phyloP scores from a whole-genome alignment of 2,113 vertebrate genomes.

The Protobothrops flavoviridis region DNA sequence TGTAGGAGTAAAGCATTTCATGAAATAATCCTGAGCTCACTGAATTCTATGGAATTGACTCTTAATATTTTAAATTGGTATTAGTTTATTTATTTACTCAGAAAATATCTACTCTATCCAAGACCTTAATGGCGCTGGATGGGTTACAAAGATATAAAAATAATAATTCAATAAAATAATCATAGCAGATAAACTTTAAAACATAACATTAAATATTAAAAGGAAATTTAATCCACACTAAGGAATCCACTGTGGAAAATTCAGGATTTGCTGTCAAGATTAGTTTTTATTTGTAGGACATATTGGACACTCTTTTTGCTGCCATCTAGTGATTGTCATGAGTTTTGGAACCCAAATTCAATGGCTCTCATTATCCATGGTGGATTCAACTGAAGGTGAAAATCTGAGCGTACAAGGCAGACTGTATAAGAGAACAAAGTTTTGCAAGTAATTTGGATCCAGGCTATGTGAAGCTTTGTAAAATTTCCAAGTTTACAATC shows the following conservation, averaged over 20 bases:
- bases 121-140: not conserved
- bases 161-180: not conserved
- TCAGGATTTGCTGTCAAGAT: not conserved
- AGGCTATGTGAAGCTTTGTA: not conserved
- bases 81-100: slow-evolving; percentile 2
- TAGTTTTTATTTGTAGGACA: not conserved
- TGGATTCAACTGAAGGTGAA: not conserved
- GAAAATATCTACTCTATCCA: not conserved
- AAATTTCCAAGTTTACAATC: not conserved
- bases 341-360: not conserved
- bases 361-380: not conserved
- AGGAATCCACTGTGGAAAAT: not conserved
- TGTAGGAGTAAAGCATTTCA: slow-evolving; percentile 45
- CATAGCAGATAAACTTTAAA: not conserved
- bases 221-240: not conserved
- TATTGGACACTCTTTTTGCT: not conserved
- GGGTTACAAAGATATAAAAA: not conserved
- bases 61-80: slow-evolving; percentile 38
- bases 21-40: slow-evolving; percentile 54
- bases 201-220: not conserved
- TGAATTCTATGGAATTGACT: slow-evolving; percentile 55
- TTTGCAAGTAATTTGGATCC: not conserved
- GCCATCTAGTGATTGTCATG: not conserved
- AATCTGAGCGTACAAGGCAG: not conserved
- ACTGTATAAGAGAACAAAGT: not conserved